These are phyloP conservation scores for Cyclargus thomasi DNA, from an alignment of 1,140 invertebrate species.

Conservation along the genomic window DNA sequence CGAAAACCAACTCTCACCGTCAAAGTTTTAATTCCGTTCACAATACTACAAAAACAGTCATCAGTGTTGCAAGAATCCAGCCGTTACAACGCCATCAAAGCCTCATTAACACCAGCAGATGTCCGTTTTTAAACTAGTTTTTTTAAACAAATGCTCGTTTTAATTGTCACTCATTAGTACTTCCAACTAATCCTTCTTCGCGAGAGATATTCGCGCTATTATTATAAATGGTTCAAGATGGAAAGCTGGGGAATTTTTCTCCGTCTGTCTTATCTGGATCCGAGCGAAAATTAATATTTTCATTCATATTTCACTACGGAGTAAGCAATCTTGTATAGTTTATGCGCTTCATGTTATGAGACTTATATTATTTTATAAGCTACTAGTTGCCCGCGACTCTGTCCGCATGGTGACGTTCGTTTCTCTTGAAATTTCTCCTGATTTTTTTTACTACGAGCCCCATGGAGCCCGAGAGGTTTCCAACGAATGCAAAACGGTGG, in stretches of 20 bases:
- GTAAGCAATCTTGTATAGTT: neutral
- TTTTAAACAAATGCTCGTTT: neutral
- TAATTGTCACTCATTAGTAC: neutral
- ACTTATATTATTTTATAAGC: constrained; percentile 1
- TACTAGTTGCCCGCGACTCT: no score
- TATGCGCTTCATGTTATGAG: neutral
- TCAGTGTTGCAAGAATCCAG: neutral
- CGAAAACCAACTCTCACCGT: neutral
- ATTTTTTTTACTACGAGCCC: no score
- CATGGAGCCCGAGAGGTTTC: no score
- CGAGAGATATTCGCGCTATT: neutral
- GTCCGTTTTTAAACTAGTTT: neutral
- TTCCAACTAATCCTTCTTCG: constrained; percentile 1
- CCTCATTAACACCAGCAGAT: neutral
- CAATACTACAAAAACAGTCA: neutral
- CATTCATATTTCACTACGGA: neutral
- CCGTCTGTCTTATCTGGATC: neutral
- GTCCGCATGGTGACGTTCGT: no score
- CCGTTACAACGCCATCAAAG: neutral
- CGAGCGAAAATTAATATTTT: neutral
- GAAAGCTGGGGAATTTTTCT: neutral
- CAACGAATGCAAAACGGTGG: no score
- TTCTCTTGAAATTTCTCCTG: no score
- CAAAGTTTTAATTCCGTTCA: neutral
- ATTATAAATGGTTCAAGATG: neutral